These are phyloP conservation scores for Rhysida immarginata DNA, from an alignment of 1,140 invertebrate species.

Conservation along the genomic window DNA sequence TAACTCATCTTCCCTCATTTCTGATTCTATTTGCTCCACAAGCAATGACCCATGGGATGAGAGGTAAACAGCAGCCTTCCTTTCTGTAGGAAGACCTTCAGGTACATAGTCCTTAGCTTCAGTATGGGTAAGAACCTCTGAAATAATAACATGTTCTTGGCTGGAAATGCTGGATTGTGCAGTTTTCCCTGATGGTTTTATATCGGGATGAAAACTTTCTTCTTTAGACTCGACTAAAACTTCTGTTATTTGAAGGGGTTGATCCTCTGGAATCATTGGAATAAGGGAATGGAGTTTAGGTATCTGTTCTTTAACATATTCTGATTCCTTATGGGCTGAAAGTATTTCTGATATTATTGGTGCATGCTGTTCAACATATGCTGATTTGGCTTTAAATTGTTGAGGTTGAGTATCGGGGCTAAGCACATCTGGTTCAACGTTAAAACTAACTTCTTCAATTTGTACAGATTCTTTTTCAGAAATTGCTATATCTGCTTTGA, in stretches of 20 bases:
- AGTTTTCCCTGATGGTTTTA: not conserved
- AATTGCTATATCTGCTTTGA: slow-evolving; percentile 2
- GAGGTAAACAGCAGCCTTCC: slow-evolving; percentile 9
- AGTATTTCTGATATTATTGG: slow-evolving; percentile 5
- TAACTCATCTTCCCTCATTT: slow-evolving; percentile 11
- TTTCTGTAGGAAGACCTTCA: slow-evolving; percentile 16
- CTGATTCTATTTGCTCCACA: slow-evolving; percentile 14
- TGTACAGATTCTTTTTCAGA: slow-evolving; percentile 12
- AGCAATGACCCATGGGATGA: slow-evolving; percentile 9
- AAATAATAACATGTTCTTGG: not conserved
- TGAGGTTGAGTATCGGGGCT: slow-evolving; percentile 12
- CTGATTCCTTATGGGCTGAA: not conserved
- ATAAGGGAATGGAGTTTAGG: not conserved
- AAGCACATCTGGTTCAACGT: slow-evolving; percentile 12
- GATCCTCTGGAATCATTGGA: not conserved
- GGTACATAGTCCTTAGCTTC: slow-evolving; percentile 13
- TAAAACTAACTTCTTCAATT: slow-evolving; percentile 14
- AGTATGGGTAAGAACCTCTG: slow-evolving; percentile 2
- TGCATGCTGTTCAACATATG: slow-evolving; percentile 7
- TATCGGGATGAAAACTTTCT: not conserved
- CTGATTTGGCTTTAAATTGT: slow-evolving; percentile 1
- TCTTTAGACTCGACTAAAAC: not conserved
- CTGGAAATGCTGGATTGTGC: not conserved
- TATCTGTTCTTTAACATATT: not conserved
- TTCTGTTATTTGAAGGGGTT: not conserved